phyloP scores from a whole-genome alignment of 1,140 invertebrate species.

The Brachystomella parvula region DNA sequence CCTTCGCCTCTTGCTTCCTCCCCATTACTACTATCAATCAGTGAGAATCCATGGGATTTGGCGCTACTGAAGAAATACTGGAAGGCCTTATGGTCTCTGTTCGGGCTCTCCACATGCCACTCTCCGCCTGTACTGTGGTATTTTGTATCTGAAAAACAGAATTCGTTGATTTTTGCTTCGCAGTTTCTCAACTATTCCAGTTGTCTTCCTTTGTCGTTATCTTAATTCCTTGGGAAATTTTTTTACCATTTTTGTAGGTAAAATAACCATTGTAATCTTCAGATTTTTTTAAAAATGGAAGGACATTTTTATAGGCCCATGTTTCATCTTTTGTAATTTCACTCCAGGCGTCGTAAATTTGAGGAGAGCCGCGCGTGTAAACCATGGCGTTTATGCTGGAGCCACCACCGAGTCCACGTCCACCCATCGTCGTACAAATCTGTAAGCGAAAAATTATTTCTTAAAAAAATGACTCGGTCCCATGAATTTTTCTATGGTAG shows the following conservation, averaged over 20 bases:
- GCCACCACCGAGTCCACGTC: constrained; percentile 68
- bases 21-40: background rate
- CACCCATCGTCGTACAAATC: constrained; percentile 56
- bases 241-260: background rate
- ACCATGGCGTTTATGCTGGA: constrained; percentile 76
- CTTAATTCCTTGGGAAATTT: background rate
- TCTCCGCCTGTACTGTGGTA: background rate
- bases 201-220: background rate
- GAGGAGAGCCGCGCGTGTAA: constrained; percentile 65
- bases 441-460: constrained; percentile 42
- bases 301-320: constrained; percentile 50
- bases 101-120: background rate
- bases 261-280: constrained; percentile 30
- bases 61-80: background rate
- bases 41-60: background rate
- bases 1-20: background rate
- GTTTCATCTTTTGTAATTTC: constrained; percentile 43
- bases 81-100: background rate
- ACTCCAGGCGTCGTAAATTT: constrained; percentile 62
- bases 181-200: background rate
- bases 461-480: no score
- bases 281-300: constrained; percentile 40
- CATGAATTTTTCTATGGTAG: no score
- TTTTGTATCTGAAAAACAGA: background rate
- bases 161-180: background rate